Evolutionary conservation across 2,113 vertebrate genomes (phyloP).

Genomic region (Castor canadensis): DNA sequence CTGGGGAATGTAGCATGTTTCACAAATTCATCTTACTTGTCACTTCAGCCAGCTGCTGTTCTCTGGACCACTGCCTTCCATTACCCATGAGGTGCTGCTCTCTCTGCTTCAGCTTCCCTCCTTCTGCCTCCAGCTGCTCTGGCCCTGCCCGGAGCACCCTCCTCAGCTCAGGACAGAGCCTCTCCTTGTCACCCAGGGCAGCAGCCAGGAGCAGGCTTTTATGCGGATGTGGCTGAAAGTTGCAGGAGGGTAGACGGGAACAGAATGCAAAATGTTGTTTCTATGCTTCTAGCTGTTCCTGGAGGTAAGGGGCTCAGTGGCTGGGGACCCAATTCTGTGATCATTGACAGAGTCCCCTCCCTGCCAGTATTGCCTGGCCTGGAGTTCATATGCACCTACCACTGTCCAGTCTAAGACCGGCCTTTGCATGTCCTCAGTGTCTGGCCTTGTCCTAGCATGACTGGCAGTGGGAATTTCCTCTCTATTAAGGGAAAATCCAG

Average conservation of each 20-base stretch:
- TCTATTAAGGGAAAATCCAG: neutral
- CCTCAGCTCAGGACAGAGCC: neutral
- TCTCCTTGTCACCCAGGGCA: accelerated
- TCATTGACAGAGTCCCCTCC: neutral
- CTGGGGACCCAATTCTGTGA: neutral
- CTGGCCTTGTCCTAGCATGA: neutral
- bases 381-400: neutral
- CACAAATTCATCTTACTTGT: conserved; percentile 62
- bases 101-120: neutral
- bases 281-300: neutral
- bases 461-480: neutral
- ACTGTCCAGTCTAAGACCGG: neutral
- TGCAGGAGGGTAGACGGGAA: neutral
- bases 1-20: neutral
- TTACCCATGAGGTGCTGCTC: accelerated
- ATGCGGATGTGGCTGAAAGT: neutral
- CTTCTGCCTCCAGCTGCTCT: neutral
- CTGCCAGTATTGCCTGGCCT: too few relatives aligned
- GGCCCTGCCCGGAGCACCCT: neutral
- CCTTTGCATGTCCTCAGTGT: neutral
- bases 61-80: neutral
- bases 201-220: neutral
- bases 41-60: neutral
- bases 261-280: neutral
- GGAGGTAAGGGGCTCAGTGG: neutral